Evolutionary conservation across 1,140 invertebrate genomes (phyloP).

Genomic region (Drosophila sulfurigaster): DNA sequence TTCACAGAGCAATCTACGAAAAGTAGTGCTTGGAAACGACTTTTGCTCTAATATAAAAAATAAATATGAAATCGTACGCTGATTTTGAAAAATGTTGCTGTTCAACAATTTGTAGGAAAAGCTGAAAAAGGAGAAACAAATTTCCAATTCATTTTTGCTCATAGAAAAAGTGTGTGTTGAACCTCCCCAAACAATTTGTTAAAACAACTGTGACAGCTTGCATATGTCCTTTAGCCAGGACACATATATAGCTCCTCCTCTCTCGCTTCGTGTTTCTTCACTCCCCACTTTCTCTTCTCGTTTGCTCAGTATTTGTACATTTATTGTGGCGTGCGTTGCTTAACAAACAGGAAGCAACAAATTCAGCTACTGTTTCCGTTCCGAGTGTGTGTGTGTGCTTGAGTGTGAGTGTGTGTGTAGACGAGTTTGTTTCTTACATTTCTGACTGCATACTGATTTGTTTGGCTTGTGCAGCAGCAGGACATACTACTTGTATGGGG

Average conservation of each 20-base stretch:
- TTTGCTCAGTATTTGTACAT: constrained; percentile 42
- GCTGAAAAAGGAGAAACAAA: constrained; percentile 20
- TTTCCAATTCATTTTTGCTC: constrained; percentile 31
- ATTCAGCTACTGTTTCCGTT: constrained; percentile 81
- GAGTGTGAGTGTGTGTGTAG: constrained; percentile 8
- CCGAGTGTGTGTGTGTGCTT: constrained; percentile 14
- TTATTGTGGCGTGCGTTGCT: constrained; percentile 79
- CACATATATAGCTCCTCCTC: constrained; percentile 17
- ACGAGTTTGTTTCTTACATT: constrained; percentile 61
- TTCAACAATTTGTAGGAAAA: constrained; percentile 25
- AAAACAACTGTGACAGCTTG: constrained; percentile 84
- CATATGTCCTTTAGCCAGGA: constrained; percentile 73
- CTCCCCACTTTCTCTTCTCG: constrained; percentile 5
- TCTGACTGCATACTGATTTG: constrained; percentile 84
- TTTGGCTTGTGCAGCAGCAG: constrained; percentile 75
- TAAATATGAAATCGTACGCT: constrained; percentile 31
- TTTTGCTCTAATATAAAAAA: constrained; percentile 20
- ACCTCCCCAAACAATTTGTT: constrained; percentile 77
- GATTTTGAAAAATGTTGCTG: constrained; percentile 17
- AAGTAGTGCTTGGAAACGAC: not conserved
- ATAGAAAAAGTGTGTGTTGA: constrained; percentile 16
- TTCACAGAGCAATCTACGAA: not conserved
- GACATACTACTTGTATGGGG: constrained; percentile 25
- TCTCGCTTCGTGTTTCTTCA: not conserved
- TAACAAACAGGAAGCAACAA: constrained; percentile 83